These are phyloP conservation scores for Pristionchus maxplancki DNA, from an alignment of 2,888 invertebrate genomes.

Conservation along the genomic window DNA sequence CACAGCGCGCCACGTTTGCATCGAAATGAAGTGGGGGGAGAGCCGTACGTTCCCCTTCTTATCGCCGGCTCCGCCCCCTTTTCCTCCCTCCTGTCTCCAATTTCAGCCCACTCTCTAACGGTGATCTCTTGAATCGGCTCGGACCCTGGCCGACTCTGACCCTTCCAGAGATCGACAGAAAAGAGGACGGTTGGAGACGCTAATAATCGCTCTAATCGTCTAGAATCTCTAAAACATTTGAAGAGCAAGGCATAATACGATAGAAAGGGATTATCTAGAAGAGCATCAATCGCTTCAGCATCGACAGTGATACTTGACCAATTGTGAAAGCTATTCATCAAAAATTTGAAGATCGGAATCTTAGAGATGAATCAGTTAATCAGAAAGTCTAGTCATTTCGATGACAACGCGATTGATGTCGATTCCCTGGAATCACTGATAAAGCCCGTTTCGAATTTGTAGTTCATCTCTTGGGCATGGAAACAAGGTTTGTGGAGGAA, in stretches of 20 bases:
- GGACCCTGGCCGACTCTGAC: background rate
- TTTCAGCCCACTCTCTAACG: background rate
- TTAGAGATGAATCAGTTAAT: background rate
- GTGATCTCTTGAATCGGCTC: background rate
- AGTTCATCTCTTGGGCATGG: background rate
- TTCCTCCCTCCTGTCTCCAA: background rate
- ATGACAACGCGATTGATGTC: background rate
- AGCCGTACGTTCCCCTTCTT: background rate
- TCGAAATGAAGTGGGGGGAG: background rate
- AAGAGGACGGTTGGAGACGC: background rate
- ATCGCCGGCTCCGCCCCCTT: constrained; percentile 15
- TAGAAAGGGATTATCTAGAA: background rate
- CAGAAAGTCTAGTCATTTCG: background rate
- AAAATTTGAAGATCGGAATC: background rate
- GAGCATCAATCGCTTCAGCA: background rate
- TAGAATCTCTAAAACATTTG: background rate
- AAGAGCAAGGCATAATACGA: background rate
- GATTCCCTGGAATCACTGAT: background rate
- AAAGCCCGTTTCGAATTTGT: background rate
- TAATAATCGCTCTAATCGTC: background rate
- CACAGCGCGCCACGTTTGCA: constrained; percentile 24
- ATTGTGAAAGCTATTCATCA: background rate
- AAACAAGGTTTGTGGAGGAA: background rate
- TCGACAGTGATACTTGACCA: background rate
- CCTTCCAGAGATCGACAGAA: background rate